These are phyloP conservation scores for Pseudanteris insignis DNA, from an alignment of 2,888 invertebrate species.

Conservation along the genomic window DNA sequence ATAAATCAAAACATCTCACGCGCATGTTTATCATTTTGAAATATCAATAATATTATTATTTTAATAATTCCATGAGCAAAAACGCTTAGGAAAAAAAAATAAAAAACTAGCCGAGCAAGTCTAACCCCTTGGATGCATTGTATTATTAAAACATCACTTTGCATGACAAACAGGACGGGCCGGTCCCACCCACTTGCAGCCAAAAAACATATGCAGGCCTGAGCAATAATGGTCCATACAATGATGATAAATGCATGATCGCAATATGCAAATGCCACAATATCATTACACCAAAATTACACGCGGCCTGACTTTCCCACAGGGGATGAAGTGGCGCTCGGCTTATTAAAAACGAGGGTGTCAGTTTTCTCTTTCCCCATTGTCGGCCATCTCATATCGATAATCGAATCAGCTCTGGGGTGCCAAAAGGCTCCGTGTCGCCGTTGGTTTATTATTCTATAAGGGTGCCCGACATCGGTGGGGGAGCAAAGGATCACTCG, in stretches of 20 bases:
- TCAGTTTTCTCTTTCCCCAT: conserved; percentile 46
- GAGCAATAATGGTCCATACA: too few relatives aligned
- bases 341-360: conserved; percentile 59
- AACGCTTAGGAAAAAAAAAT: too few relatives aligned
- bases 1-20: too few relatives aligned
- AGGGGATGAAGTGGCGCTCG: conserved; percentile 58
- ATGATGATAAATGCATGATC: conserved; percentile 62
- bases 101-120: too few relatives aligned
- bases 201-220: too few relatives aligned
- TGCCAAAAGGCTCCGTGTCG: conserved; percentile 23
- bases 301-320: conserved; percentile 61
- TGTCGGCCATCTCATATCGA: conserved; percentile 43
- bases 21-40: too few relatives aligned
- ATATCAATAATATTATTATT: too few relatives aligned
- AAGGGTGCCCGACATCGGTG: conserved; percentile 3
- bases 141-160: too few relatives aligned
- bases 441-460: conserved; percentile 55
- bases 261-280: conserved; percentile 60
- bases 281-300: conserved; percentile 64
- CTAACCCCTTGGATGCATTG: too few relatives aligned
- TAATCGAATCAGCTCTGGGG: conserved; percentile 45
- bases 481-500: conserved; percentile 46
- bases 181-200: too few relatives aligned
- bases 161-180: too few relatives aligned
- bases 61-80: too few relatives aligned